A percentile compares a stretch with the other conserved stretches of the same genome.
phyloP scores from a whole-genome alignment of 2,797 vertebrate genomes.

The Schizothorax lantsangensis region DNA sequence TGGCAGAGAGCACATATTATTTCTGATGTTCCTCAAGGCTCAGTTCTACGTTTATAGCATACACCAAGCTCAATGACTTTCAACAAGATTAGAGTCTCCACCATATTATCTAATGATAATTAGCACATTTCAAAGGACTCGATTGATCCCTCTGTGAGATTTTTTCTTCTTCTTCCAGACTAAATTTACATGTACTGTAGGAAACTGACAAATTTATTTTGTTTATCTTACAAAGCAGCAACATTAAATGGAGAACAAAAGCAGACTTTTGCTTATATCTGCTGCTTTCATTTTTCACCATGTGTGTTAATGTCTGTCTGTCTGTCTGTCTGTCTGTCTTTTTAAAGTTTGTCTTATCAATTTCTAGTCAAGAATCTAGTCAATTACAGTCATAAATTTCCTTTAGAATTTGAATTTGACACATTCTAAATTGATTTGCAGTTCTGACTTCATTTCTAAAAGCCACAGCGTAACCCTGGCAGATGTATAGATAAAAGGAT shows the following conservation, averaged over 20 bases:
- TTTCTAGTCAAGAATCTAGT: not conserved
- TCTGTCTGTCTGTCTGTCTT: not conserved
- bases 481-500: not conserved
- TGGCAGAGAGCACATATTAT: constrained; percentile 15
- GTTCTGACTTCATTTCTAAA: not conserved
- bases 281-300: no score
- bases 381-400: not conserved
- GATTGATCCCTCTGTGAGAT: not conserved
- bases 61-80: constrained; percentile 29
- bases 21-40: constrained; percentile 19
- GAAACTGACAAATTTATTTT: not conserved
- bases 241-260: not conserved
- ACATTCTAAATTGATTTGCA: not conserved
- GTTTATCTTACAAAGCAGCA: not conserved
- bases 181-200: not conserved
- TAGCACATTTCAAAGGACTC: constrained; percentile 22
- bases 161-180: not conserved
- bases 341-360: no score
- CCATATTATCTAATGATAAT: constrained; percentile 26
- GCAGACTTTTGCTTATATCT: not conserved
- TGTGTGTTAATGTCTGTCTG: not conserved
- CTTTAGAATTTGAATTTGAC: not conserved
- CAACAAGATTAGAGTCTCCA: constrained; percentile 14
- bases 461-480: not conserved
- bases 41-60: constrained; percentile 13